Evolutionary conservation across 2,113 vertebrate species (phyloP), one percentile per base, ranked within the genome.

Genomic region (Zapornia atra): DNA sequence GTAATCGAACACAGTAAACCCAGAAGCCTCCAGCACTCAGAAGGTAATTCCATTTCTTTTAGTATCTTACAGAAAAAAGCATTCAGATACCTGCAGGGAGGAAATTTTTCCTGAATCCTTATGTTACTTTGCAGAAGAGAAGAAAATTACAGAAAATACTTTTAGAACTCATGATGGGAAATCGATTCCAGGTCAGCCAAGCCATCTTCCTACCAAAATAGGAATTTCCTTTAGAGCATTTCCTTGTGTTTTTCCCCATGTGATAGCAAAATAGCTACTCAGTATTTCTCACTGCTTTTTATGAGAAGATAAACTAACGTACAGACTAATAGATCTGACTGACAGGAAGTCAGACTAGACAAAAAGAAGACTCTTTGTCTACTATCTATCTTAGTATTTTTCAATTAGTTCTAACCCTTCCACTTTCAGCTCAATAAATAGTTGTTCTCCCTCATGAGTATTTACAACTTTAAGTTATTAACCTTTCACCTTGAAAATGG

Each of bases 1-100:
- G 4, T 63, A 72, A 80, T 36, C 1, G 0, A 80, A 60, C 56
- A 57, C 40, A 79, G 29, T 56, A 84, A 85, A 89, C 77, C 20
- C 60, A 84, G 72, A 86, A 71, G 53, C 34, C 38, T 65, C 12
- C 65, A 69, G 61, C 5, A 25, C 12, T 44, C 38, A 75, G 60
- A 92, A 90, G 6, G 38, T 84, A 95, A 81, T 89, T 90, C 59
- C 13, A 59, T 79, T 95, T 91, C 48, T 94, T 94, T 64, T 51
- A 78, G 26, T 76, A 17, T 33, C 26, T 82, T 81, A 51, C 15
- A 54, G 38, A 14, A 61, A 69, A 80, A 77, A 18, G 2, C 40
- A 88, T 59, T 63, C 64, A 71, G 76, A 60, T 28, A 68, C 18
- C 68, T 68, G 20, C 38, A 78, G 38, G 29, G 24, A 10, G 72